Percentiles rank a stretch among this genome's conserved stretches.
Evolutionary conservation across 23 tunicate genomes (phyloP).

Genomic region (Halocynthia roretzi): DNA sequence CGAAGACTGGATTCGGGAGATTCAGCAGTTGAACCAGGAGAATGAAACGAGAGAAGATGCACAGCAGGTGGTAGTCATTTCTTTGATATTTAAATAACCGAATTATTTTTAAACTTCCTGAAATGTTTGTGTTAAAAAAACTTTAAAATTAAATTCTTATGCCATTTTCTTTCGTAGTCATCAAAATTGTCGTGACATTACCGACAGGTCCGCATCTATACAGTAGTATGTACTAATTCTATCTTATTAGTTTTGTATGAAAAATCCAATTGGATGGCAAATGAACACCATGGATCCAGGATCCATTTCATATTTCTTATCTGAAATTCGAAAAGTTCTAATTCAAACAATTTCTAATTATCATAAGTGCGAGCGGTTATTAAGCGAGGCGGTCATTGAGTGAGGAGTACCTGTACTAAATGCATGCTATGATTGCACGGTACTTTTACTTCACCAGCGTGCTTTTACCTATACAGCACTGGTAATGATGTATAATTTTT

Average conservation of each 20-base stretch:
- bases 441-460: background rate
- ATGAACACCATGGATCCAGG: too few relatives aligned
- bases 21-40: slow-evolving; percentile 20
- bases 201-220: too few relatives aligned
- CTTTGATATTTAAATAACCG: background rate
- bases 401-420: background rate
- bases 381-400: background rate
- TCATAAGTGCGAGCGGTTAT: too few relatives aligned
- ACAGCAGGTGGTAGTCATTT: slow-evolving; percentile 8
- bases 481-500: background rate
- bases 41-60: slow-evolving; percentile 18
- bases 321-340: too few relatives aligned
- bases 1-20: slow-evolving; percentile 34
- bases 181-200: too few relatives aligned
- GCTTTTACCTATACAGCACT: background rate
- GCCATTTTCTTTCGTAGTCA: too few relatives aligned
- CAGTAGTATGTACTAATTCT: too few relatives aligned
- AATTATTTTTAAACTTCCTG: background rate
- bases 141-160: background rate
- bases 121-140: background rate
- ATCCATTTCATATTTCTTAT: too few relatives aligned
- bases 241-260: too few relatives aligned
- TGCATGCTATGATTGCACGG: too few relatives aligned
- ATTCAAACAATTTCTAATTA: too few relatives aligned
- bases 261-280: too few relatives aligned